A percentile compares a stretch with the other conserved stretches of the same genome.
Conservation (phyloP, 2,113 vertebrate species). For the Cryptomyrus ogoouensis region DNA sequence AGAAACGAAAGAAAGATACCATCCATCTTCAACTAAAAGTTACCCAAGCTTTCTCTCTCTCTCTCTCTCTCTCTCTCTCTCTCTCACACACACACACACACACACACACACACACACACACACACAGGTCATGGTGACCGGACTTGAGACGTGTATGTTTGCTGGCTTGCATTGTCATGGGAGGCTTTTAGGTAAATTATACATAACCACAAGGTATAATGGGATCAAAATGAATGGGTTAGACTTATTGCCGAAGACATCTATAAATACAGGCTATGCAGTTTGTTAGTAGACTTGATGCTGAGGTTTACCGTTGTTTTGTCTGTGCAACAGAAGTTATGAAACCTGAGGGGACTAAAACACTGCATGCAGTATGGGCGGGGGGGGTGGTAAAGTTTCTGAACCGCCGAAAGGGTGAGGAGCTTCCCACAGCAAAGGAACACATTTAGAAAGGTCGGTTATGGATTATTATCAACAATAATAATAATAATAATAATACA, state of each 20-base stretch:
- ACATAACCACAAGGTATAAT: neutral
- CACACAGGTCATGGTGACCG: neutral
- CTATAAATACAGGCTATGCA: neutral
- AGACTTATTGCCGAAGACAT: neutral
- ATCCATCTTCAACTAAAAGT: neutral
- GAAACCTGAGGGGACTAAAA: neutral
- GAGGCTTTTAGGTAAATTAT: neutral
- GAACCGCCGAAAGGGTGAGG: neutral
- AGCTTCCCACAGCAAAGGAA: neutral
- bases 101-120: neutral
- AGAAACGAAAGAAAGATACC: neutral
- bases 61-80: no score
- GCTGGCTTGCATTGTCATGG: neutral
- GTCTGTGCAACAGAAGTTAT: neutral
- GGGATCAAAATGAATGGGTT: neutral
- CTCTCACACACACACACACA: neutral
- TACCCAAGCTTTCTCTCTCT: neutral
- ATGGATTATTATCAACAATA: neutral
- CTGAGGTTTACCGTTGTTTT: slow-evolving; percentile 9
- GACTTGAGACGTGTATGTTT: neutral
- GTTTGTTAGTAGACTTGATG: neutral
- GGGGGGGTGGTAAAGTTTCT: neutral
- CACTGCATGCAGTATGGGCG: neutral
- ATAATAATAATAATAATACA: neutral
- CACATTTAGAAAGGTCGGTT: neutral